Conservation (phyloP, 2,113 vertebrate species). For the Takifugu flavidus region DNA sequence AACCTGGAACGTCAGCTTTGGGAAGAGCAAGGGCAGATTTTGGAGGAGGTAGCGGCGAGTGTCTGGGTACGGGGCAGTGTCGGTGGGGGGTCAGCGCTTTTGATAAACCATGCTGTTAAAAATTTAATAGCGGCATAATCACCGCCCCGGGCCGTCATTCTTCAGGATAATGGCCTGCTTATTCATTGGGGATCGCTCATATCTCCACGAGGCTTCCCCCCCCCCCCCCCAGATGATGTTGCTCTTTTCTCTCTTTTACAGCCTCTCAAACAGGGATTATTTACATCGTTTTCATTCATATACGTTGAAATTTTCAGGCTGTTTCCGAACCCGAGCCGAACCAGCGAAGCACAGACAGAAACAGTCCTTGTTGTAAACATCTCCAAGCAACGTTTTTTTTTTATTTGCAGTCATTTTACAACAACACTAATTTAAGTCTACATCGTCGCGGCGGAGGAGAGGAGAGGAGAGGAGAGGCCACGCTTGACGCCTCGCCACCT, state of each 20-base stretch:
- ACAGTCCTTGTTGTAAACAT: conserved; percentile 46
- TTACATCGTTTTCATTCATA: no score
- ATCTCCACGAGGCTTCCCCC: conserved; percentile 73
- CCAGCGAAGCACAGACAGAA: conserved; percentile 16
- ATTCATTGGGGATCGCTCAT: conserved; percentile 86
- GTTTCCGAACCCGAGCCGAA: neutral
- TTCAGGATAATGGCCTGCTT: conserved; percentile 92
- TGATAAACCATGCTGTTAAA: conserved; percentile 92
- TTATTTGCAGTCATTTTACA: conserved; percentile 74
- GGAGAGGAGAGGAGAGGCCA: conserved; percentile 52
- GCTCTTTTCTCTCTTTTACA: neutral
- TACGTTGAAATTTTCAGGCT: no score
- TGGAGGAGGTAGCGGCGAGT: conserved; percentile 2
- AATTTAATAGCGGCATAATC: conserved; percentile 93
- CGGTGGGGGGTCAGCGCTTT: conserved; percentile 75
- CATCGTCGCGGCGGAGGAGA: conserved; percentile 54
- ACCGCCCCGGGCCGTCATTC: conserved; percentile 86
- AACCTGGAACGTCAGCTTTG: conserved; percentile 30
- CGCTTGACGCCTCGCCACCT: conserved; percentile 8
- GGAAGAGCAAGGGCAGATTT: conserved; percentile 45
- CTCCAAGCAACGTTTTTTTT: conserved; percentile 65
- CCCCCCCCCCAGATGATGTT: conserved; percentile 12
- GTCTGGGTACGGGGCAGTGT: conserved; percentile 16
- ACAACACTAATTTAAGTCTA: conserved; percentile 75
- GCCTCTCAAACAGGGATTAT: no score